Evolutionary conservation across 2,888 invertebrate species (phyloP), one percentile per base, ranked within the genome.

Genomic region (Chymomyza fuscimana): DNA sequence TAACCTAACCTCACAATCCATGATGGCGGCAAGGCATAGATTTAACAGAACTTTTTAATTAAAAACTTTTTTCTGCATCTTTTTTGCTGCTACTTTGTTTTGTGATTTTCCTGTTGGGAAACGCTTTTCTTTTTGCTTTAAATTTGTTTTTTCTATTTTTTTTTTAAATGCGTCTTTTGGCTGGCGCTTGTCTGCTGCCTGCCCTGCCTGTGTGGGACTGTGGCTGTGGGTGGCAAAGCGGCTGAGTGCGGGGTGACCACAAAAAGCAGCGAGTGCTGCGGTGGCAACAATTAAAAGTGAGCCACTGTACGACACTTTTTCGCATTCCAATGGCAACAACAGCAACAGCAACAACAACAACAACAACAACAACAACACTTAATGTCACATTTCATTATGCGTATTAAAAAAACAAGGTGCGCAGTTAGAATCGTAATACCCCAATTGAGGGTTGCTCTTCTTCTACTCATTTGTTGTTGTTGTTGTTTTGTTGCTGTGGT

Each of bases 331-430:
- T 22, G 40, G 12, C 22, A 25, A 16, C 29, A 56, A 22, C 56
- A 19, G 9, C 56, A 56, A 22, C 22, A 15, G 40, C 40, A 46
- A 29, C 72, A 68, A 61, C 77, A 74, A 71, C 81, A n/a, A n/a
- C n/a, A n/a, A n/a, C 40, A 46, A 29, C 72, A 68, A 61, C 77
- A 80, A 75, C 78, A 77, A 79, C 83, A 82, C 81, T 86, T 86
- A 86, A 82, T 82, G 83, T 81, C 82, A 83, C 86, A 82, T 83
- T 82, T 82, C 86, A 86, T 86, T 86, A 77, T 80, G 78, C 76
- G 68, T 67, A 36, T 15, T 54, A 52, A 7, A 61, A 59, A 12
- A 54, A 60, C 16, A 68, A 50, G 50, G 58, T 63, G n/a, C 61
- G 32, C 56, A 36, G 15, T 54, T 54, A 54, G 52, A 10, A 2